Conservation (phyloP, 2,113 vertebrate species). For the Fulmarus glacialis region DNA sequence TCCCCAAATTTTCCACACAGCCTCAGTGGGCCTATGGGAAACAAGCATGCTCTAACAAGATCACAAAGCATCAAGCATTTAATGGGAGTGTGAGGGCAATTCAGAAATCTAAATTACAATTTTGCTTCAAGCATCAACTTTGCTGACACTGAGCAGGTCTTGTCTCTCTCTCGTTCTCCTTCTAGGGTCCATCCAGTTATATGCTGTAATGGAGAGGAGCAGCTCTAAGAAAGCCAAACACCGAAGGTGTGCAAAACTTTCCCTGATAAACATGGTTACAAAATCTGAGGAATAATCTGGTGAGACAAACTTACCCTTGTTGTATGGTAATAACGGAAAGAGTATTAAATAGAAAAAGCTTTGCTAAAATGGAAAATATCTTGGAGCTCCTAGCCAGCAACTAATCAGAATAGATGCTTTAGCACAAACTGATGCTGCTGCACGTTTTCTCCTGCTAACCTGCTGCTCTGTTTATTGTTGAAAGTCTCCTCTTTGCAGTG, state of each 20-base stretch:
- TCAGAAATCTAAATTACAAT: not conserved
- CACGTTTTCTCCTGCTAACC: not conserved
- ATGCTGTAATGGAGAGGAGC: not conserved
- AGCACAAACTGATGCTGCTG: not conserved
- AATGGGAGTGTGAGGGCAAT: not conserved
- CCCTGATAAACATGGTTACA: not conserved
- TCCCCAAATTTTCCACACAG: not conserved
- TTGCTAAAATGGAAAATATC: not conserved
- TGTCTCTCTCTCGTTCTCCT: not conserved
- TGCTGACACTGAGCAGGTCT: not conserved
- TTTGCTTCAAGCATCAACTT: not conserved
- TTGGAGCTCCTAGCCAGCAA: not conserved
- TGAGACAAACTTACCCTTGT: not conserved
- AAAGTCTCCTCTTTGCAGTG: not conserved
- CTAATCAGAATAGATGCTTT: not conserved
- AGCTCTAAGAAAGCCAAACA: not conserved
- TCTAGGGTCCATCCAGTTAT: not conserved
- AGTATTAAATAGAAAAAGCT: not conserved
- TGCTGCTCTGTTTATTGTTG: not conserved
- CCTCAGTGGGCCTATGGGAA: not conserved
- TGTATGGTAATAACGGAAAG: not conserved
- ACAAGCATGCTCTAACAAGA: fast-evolving
- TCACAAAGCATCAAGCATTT: not conserved
- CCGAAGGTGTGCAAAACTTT: not conserved
- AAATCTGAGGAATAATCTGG: not conserved